Percentiles rank a stretch among this genome's conserved stretches.
Evolutionary conservation across 2,797 vertebrate species (phyloP).

Genomic region (Hypotaenidia okinawae): DNA sequence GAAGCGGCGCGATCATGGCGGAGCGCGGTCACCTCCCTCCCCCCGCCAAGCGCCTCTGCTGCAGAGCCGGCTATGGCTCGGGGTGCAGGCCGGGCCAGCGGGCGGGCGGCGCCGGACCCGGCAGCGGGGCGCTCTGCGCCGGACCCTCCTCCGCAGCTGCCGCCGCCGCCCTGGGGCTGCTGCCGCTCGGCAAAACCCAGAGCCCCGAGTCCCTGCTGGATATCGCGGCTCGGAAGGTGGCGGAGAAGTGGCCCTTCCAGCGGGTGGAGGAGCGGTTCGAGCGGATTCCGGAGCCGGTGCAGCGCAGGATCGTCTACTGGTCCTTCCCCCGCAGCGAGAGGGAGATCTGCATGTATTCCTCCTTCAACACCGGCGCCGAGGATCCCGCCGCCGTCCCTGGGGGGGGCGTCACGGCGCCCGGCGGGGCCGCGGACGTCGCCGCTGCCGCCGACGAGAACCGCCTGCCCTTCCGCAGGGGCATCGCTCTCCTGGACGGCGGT

Average conservation of each 20-base stretch:
- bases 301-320: slow-evolving; percentile 96
- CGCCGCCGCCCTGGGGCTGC: slow-evolving; percentile 79
- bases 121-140: slow-evolving; percentile 57
- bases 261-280: slow-evolving; percentile 95
- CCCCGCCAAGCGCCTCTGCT: slow-evolving; percentile 95
- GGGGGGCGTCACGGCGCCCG: slow-evolving; percentile 45
- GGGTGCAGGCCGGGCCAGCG: slow-evolving; percentile 87
- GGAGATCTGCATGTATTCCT: slow-evolving; percentile 98
- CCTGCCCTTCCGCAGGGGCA: slow-evolving; percentile 91
- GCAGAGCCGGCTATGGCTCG: slow-evolving; percentile 86
- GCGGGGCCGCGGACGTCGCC: slow-evolving; percentile 31
- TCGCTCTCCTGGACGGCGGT: slow-evolving; percentile 91
- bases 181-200: slow-evolving; percentile 84
- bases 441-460: slow-evolving; percentile 84
- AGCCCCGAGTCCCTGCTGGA: slow-evolving; percentile 92
- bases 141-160: slow-evolving; percentile 55
- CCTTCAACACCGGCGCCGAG: slow-evolving; percentile 89
- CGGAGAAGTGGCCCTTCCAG: slow-evolving; percentile 97
- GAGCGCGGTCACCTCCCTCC: slow-evolving; percentile 94
- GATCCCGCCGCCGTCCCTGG: slow-evolving; percentile 75
- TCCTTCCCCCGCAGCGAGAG: slow-evolving; percentile 94
- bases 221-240: slow-evolving; percentile 92
- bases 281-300: slow-evolving; percentile 95
- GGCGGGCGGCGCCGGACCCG: slow-evolving; percentile 75
- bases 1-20: slow-evolving; percentile 98